Percentiles rank a stretch among this genome's conserved stretches.
These are phyloP conservation scores for Lasioglossum lativentre DNA, from an alignment of 2,888 invertebrate genomes.

Conservation along the genomic window DNA sequence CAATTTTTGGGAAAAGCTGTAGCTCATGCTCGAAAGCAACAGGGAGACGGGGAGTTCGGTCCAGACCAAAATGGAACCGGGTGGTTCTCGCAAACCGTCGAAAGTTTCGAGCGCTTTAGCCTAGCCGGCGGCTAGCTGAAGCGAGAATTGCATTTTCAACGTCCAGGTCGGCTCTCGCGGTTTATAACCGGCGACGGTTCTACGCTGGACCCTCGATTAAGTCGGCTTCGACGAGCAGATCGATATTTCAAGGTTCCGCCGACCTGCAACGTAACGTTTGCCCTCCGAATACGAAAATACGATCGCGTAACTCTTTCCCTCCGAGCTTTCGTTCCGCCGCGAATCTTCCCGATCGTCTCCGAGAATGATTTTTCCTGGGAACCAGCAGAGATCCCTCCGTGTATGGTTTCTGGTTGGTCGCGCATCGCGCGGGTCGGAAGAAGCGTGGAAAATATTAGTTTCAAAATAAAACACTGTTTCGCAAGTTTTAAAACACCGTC, in stretches of 20 bases:
- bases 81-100: neutral
- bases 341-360: neutral
- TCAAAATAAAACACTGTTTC: neutral
- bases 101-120: neutral
- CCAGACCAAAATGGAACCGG: neutral
- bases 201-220: conserved; percentile 75
- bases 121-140: neutral
- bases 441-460: neutral
- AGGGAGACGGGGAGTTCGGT: neutral
- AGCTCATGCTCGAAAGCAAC: neutral
- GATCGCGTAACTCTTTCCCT: neutral
- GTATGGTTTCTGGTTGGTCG: neutral
- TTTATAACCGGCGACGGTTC: conserved; percentile 66
- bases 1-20: neutral
- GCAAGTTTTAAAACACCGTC: neutral
- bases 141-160: conserved; percentile 63
- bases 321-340: neutral
- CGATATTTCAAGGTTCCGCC: conserved; percentile 80
- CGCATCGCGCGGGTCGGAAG: neutral
- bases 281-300: conserved; percentile 6
- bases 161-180: conserved; percentile 64
- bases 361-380: neutral
- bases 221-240: conserved; percentile 80
- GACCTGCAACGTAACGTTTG: conserved; percentile 59
- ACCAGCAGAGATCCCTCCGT: neutral